Percentiles rank a stretch among this genome's conserved stretches.
Conservation (phyloP, 1,140 invertebrate species). For the Venustaconcha ellipsiformis region DNA sequence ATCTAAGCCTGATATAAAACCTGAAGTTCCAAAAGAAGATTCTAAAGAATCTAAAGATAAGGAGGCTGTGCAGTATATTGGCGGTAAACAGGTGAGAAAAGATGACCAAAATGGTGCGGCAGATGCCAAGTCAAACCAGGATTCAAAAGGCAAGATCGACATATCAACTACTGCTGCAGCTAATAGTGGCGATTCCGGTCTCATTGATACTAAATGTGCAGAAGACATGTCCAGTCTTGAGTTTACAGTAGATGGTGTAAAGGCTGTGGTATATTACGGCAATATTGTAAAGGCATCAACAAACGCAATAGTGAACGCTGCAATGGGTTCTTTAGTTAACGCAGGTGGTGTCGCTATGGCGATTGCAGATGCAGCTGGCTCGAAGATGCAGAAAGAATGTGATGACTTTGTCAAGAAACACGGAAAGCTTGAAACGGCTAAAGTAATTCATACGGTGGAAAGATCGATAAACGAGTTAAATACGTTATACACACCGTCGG, state of each 20-base stretch:
- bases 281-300: conserved; percentile 23
- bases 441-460: conserved; percentile 32
- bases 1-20: too few species aligned
- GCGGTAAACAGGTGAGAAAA: too few species aligned
- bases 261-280: conserved; percentile 12
- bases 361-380: conserved; percentile 17
- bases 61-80: too few species aligned
- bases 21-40: too few species aligned
- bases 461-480: conserved; percentile 10
- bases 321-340: conserved; percentile 5
- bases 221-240: conserved; percentile 11
- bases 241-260: conserved; percentile 14
- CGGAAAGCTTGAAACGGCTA: background rate
- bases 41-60: too few species aligned
- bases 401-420: conserved; percentile 15
- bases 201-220: background rate
- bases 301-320: conserved; percentile 25
- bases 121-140: too few species aligned
- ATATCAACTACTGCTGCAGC: too few species aligned
- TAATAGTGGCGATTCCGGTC: too few species aligned
- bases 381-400: conserved; percentile 17
- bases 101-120: too few species aligned
- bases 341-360: conserved; percentile 11
- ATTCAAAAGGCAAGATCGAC: too few species aligned
- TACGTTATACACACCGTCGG: conserved; percentile 25